phyloP scores from a whole-genome alignment of 1,140 invertebrate species.

The Caerostris darwini region DNA sequence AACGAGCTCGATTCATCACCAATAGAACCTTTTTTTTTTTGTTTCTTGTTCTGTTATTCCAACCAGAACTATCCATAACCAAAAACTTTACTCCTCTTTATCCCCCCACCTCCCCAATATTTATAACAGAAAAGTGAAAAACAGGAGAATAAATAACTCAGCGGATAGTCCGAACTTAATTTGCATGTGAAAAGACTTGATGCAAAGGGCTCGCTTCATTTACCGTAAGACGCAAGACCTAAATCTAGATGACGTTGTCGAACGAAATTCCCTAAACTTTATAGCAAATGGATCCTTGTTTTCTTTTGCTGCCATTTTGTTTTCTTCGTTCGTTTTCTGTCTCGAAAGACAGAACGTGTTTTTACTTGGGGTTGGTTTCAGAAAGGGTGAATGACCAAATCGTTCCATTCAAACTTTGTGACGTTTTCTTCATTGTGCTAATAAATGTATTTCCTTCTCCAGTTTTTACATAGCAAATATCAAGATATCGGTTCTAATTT shows the following conservation, averaged over 20 bases:
- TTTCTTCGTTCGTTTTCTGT: neutral
- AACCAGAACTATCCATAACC: constrained; percentile 3
- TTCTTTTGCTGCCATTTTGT: neutral
- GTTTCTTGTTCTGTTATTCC: neutral
- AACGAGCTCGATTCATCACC: neutral
- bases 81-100: neutral
- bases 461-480: neutral
- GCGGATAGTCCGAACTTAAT: neutral
- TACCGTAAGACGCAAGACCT: constrained; percentile 26
- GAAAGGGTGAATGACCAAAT: constrained; percentile 38
- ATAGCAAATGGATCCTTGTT: constrained; percentile 24
- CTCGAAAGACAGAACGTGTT: neutral
- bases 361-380: neutral
- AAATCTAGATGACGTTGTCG: constrained; percentile 49
- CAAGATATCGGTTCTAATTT: too few species aligned
- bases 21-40: neutral
- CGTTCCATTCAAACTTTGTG: neutral
- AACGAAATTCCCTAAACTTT: constrained; percentile 16
- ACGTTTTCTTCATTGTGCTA: neutral
- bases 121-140: neutral
- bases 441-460: neutral
- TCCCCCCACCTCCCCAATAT: neutral
- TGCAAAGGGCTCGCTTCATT: neutral
- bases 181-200: constrained; percentile 30
- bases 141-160: constrained; percentile 10